Percentiles rank a stretch among this genome's conserved stretches.
Conservation (phyloP, 2,888 invertebrate genomes). For the Coelopa pilipes region DNA sequence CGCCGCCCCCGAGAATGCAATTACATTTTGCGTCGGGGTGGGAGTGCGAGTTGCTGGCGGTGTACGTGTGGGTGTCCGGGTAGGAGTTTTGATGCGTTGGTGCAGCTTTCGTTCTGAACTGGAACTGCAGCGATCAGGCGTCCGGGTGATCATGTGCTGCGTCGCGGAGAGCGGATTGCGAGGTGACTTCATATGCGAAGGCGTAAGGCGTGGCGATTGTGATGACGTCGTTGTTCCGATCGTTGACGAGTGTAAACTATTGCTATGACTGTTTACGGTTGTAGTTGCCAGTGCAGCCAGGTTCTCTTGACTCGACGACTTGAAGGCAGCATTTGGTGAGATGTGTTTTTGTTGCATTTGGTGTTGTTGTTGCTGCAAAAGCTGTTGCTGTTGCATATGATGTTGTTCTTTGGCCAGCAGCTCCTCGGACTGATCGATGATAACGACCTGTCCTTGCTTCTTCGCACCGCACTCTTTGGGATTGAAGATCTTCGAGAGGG, state of each 20-base stretch:
- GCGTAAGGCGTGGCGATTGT: conserved; percentile 51
- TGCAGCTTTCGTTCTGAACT: conserved; percentile 50
- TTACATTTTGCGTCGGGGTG: conserved; percentile 55
- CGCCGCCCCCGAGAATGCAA: conserved; percentile 37
- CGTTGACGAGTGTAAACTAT: conserved; percentile 7
- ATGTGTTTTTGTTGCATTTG: conserved; percentile 54
- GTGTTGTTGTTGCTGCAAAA: conserved; percentile 47
- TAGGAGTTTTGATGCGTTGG: conserved; percentile 51
- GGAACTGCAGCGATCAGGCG: conserved; percentile 48
- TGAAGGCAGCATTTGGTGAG: conserved; percentile 51
- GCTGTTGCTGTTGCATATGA: conserved; percentile 54
- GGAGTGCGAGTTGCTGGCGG: conserved; percentile 49
- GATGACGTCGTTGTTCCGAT: conserved; percentile 40
- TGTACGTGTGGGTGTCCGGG: conserved; percentile 51
- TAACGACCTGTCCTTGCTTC: conserved; percentile 78
- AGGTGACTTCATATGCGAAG: conserved; percentile 50
- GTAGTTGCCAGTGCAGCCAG: conserved; percentile 37
- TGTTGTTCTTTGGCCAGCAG: conserved; percentile 59
- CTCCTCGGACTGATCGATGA: conserved; percentile 74
- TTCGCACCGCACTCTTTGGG: conserved; percentile 80
- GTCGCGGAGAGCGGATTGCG: conserved; percentile 44
- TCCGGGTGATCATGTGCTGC: conserved; percentile 41
- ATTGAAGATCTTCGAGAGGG: conserved; percentile 75
- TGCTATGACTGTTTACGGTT: conserved; percentile 28
- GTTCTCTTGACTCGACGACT: conserved; percentile 39